Base-by-base conservation (phyloP, 2,113 vertebrate genomes). In the Indri indri region DNA sequence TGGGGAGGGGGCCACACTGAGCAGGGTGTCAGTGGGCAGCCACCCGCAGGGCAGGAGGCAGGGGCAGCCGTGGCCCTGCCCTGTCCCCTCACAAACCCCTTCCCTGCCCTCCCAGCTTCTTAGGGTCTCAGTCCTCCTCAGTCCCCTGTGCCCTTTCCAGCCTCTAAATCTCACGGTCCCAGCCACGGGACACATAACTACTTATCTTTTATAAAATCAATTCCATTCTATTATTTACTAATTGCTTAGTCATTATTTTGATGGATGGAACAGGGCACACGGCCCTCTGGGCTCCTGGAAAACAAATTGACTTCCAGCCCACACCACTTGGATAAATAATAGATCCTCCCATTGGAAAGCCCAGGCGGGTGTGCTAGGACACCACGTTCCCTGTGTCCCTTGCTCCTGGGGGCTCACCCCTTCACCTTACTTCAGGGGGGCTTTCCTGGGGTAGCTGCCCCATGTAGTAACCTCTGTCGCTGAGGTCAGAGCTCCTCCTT, bases 171-270 rank as follows among this genome's bases (percentile, higher is more conserved):
- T 71, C 34, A 50, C 32, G 2, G n/a, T 76, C 40, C 2, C 40
- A 80, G 65, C 86, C 52, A 14, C 0, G 0, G 73, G 73, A 73
- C 90, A 86, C 8, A 10, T 50, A 87, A 59, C 71, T 30, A n/a
- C 68, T 47, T 65, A 45, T 61, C 50, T 47, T 87, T 70, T 68
- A 90, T 74, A 88, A 61, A 92, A 65, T 95, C 85, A 73, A 71
- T 96, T 45, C 74, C 18, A 3, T 73, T 96, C 95, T 37, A 90
- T 96, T 94, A 95, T 91, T 94, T 89, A 88, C 92, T 93, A 96
- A 96, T 94, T 86, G 85, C 82, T 88, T 79, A 66, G 95, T 92
- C 95, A 90, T 92, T 94, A 94, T 96, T 97, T 94, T 94, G 92
- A 97, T 93, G 97, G 88, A 86, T 65, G 57, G 54, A 91, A 90